Evolutionary conservation across 2,888 invertebrate genomes (phyloP), one percentile per base, ranked within the genome.

Genomic region (Oscheius sp.): DNA sequence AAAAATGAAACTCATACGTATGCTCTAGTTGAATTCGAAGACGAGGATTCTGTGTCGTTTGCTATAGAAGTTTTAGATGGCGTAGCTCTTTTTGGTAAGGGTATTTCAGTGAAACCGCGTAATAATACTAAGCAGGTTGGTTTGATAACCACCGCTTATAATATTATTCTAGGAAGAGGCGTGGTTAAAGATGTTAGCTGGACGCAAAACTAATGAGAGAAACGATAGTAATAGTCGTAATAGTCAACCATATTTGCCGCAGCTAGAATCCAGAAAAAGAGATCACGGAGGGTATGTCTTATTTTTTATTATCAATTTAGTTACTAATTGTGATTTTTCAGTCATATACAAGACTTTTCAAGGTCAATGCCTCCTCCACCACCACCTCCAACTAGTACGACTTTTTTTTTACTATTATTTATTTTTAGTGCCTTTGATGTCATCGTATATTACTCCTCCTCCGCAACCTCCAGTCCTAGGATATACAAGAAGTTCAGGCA

Each of bases 21-120:
- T 44, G 82, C 81, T 2, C 70, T 82, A 24, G 62, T 81, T 9
- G 79, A 78, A 62, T 82, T 82, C 66, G 66, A 70, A 67, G 77
- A 80, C 44, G 75, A 73, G 38, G 78, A 73, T 33, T 70, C 77
- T 1, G 81, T 80, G 1, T 56, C 78, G 3, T 82, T 80, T 64
- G 81, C 81, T 0, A 72, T 76, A 12, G 76, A 81, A 62, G 62
- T 77, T 26, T 54, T 82, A 59, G 77, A 82, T 54, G 80, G 75
- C 0, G 54, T 79, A 44, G 69, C 63, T 22, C 51, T 82, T 2
- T 80, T 51, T 67, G 67, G 73, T 22, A 45, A 17, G 12, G 47
- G 69, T 1, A 41, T 82, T 28, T 47, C 22, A n/a, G 81, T 82
- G 24, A 74, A 74, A 26, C 82, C 82, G 5, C 38, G 73, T 38